A percentile compares a stretch with the other conserved stretches of the same genome.
Evolutionary conservation across 2,797 vertebrate genomes (phyloP).

Genomic region (Oophaga sylvatica): DNA sequence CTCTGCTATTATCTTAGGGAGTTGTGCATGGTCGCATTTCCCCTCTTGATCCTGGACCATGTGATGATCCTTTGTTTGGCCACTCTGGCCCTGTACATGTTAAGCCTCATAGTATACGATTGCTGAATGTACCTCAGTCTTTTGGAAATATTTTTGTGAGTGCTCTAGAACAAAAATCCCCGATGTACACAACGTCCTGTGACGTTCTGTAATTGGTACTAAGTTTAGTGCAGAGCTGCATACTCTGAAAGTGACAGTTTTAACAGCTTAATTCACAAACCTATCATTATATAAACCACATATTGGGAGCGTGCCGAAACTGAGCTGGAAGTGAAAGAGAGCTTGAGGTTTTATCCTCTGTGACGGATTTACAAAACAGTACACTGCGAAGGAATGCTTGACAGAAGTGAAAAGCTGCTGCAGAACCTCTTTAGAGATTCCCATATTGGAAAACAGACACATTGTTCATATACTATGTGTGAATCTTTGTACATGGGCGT

Average conservation of each 20-base stretch:
- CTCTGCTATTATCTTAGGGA: too few species aligned
- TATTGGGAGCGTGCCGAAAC: not conserved
- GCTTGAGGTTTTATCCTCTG: not conserved
- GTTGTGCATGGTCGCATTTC: too few species aligned
- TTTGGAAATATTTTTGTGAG: not conserved
- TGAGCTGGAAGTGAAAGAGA: not conserved
- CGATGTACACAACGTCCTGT: slow-evolving; percentile 39
- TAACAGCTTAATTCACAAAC: slow-evolving; percentile 35
- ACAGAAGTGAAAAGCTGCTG: not conserved
- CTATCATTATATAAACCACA: slow-evolving; percentile 45
- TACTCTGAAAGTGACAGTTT: slow-evolving; percentile 20
- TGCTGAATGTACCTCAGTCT: not conserved
- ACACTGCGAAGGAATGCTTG: not conserved
- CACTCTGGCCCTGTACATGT: not conserved
- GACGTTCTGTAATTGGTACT: slow-evolving; percentile 18
- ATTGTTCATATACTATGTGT: not conserved
- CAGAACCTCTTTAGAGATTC: not conserved
- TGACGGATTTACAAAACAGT: not conserved
- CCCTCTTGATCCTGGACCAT: not conserved
- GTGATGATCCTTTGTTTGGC: not conserved
- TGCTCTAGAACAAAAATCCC: not conserved
- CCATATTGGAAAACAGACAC: not conserved
- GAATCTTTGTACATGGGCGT: not conserved
- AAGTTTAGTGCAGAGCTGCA: slow-evolving; percentile 24
- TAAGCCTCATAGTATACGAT: not conserved